These are phyloP conservation scores for Calliphora vicina DNA, from an alignment of 1,140 invertebrate species.

Conservation along the genomic window DNA sequence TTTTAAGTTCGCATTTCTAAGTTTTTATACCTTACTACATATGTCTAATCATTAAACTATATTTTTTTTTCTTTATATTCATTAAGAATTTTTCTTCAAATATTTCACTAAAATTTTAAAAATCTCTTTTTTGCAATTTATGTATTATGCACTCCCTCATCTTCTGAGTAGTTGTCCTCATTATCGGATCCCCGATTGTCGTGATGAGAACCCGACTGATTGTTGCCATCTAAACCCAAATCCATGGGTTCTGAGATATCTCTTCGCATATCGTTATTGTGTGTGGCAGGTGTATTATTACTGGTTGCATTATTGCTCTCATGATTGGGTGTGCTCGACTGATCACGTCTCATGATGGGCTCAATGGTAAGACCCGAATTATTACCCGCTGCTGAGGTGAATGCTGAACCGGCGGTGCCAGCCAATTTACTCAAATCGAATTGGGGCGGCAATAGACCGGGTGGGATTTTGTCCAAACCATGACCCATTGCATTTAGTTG, in stretches of 20 bases:
- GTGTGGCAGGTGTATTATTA: conserved; percentile 31
- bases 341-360: conserved; percentile 54
- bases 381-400: conserved; percentile 19
- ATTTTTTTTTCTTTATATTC: neutral
- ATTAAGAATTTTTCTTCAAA: no score
- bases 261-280: conserved; percentile 47
- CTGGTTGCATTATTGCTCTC: neutral
- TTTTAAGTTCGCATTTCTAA: neutral
- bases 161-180: conserved; percentile 61
- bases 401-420: neutral
- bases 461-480: conserved; percentile 66
- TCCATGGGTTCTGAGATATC: conserved; percentile 59
- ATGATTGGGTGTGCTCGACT: conserved; percentile 8
- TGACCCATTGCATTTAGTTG: conserved; percentile 74
- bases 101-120: neutral
- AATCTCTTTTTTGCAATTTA: conserved; percentile 38
- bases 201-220: conserved; percentile 54
- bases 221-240: conserved; percentile 51
- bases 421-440: conserved; percentile 56
- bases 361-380: conserved; percentile 50
- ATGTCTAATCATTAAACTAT: neutral
- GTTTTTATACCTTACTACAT: neutral
- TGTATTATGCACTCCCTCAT: conserved; percentile 61
- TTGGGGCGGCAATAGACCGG: conserved; percentile 54
- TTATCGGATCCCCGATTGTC: conserved; percentile 54